Percentiles rank a stretch among this genome's conserved stretches.
These are phyloP conservation scores for Resseliella maxima DNA, from an alignment of 2,888 invertebrate genomes.

Conservation along the genomic window DNA sequence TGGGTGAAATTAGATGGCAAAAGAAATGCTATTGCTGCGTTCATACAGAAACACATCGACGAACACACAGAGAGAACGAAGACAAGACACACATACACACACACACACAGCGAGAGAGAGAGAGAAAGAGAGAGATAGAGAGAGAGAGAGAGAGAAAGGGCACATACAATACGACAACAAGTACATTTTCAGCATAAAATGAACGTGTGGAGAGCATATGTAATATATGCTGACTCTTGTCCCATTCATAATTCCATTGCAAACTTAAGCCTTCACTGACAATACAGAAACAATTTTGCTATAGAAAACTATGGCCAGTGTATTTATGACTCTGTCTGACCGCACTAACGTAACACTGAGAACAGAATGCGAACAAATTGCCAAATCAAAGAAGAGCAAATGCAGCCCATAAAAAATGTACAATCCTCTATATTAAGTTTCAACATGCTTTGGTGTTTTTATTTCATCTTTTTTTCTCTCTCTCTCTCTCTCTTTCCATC, in stretches of 20 bases:
- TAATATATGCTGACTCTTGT: slow-evolving; percentile 38
- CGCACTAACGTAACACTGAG: not conserved
- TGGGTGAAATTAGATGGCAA: not conserved
- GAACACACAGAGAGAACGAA: not conserved
- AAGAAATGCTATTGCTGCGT: not conserved
- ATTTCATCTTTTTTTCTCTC: not conserved
- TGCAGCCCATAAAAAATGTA: not conserved
- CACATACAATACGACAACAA: too few species aligned
- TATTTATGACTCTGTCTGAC: not conserved
- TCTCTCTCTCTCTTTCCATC: too few species aligned
- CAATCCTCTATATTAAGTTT: slow-evolving; percentile 8
- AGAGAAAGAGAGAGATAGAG: too few species aligned
- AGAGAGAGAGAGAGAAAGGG: too few species aligned
- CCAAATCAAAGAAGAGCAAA: not conserved
- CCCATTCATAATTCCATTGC: not conserved
- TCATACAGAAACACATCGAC: not conserved
- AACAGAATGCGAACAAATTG: not conserved
- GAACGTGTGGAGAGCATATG: slow-evolving; percentile 31
- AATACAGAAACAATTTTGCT: not conserved
- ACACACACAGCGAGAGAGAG: too few species aligned
- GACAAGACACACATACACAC: not conserved
- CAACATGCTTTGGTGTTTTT: not conserved
- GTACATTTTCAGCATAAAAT: not conserved
- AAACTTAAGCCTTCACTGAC: slow-evolving; percentile 24
- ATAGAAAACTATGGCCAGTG: not conserved